A percentile compares a stretch with the other conserved stretches of the same genome.
Evolutionary conservation across 2,797 vertebrate genomes (phyloP).

Genomic region (Vultur gryphus): DNA sequence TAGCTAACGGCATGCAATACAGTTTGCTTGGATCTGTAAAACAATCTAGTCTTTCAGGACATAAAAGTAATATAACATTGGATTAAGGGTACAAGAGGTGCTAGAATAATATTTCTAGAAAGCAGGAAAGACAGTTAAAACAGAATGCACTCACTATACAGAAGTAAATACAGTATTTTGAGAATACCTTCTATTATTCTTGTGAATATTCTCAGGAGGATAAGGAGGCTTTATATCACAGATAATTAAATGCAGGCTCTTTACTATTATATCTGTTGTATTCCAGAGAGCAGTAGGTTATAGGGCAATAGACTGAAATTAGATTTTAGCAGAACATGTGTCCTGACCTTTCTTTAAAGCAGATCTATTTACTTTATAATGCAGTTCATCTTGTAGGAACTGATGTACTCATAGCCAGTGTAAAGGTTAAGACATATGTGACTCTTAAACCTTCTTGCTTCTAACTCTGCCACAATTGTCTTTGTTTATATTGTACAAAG

Average conservation of each 20-base stretch:
- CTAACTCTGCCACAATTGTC: slow-evolving; percentile 19
- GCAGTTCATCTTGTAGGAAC: slow-evolving; percentile 86
- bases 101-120: slow-evolving; percentile 30
- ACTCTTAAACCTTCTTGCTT: slow-evolving; percentile 78
- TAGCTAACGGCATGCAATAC: background rate
- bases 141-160: background rate
- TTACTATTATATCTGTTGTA: slow-evolving; percentile 72
- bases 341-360: slow-evolving; percentile 93
- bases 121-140: slow-evolving; percentile 20
- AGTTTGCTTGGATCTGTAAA: background rate
- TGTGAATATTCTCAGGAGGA: slow-evolving; percentile 65
- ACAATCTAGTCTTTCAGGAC: background rate
- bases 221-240: slow-evolving; percentile 64
- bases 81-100: background rate
- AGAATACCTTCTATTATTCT: slow-evolving; percentile 51
- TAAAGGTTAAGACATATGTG: slow-evolving; percentile 89
- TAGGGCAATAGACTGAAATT: slow-evolving; percentile 85
- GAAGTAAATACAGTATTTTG: slow-evolving; percentile 41
- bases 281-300: slow-evolving; percentile 73
- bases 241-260: slow-evolving; percentile 77
- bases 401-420: slow-evolving; percentile 83
- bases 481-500: slow-evolving; percentile 19
- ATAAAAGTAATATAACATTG: background rate
- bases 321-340: slow-evolving; percentile 92
- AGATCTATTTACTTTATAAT: slow-evolving; percentile 94